Base-by-base conservation (phyloP, 2,113 vertebrate species). In the Callospermophilus lateralis region DNA sequence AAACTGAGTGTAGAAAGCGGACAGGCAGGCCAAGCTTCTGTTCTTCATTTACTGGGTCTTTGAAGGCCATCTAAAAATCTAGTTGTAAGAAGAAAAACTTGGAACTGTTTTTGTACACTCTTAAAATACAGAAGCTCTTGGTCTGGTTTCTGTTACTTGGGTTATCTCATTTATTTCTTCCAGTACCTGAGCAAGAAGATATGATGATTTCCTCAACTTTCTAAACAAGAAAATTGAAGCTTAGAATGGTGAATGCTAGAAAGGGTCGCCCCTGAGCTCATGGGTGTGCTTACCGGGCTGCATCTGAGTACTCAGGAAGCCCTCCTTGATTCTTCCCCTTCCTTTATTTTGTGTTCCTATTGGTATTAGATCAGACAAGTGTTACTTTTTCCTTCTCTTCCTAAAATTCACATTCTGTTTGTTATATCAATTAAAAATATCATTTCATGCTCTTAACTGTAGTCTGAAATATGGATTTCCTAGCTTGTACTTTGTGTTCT, bases 111-210 rank as follows among this genome's bases (percentile, higher is more conserved):
- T 79, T 4, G 90, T 89, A 70, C 11, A 42, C 24, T 80, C 1
- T 20, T 84, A 87, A 77, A 90, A 48, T 80, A 80, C 11, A 51
- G 84, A 84, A 4, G 24, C 7, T 61, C 8, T 53, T 77, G 20
- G 30, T 55, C 65, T 58, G 0, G 61, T 72, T 93, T 79, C 1
- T 84, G 91, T 78, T 58, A 20, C 53, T 94, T 80, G 61, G 3
- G 72, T 94, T 65, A 30, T 90, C 55, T 86, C 37, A 39, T 83
- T 70, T 73, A 58, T 81, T 55, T n/a, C 12, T 94, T 58, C 78
- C 63, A 68, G 1, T 90, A 78, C 76, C 32, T 45, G 17, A 77
- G 15, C 19, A 89, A 74, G 63, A 73, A 76, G 48, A 90, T 67
- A 55, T 20, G 26, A 39, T 89, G 42, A 42, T 17, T 90, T 86